Conservation (phyloP, 2,888 invertebrate genomes). For the Ramazzottius varieornatus region DNA sequence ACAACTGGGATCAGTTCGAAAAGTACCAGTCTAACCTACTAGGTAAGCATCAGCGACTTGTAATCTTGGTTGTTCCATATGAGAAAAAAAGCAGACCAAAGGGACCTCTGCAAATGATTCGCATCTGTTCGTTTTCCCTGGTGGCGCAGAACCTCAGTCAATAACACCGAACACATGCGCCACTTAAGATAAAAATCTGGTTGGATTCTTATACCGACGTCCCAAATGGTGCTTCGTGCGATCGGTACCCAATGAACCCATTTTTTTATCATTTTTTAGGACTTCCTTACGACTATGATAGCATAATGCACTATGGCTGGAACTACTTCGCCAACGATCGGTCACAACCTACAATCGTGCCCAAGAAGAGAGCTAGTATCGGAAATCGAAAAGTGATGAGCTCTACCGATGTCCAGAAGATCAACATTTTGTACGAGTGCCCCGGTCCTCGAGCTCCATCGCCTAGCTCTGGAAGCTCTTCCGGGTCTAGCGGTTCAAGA, state of each 20-base stretch:
- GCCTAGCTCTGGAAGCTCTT: background rate
- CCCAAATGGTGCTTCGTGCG: too few species aligned
- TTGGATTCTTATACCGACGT: too few species aligned
- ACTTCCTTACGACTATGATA: background rate
- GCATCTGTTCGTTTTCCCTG: too few species aligned
- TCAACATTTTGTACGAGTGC: background rate
- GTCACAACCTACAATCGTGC: background rate
- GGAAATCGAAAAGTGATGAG: background rate
- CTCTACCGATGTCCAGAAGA: background rate
- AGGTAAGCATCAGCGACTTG: too few species aligned
- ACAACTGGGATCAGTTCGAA: background rate
- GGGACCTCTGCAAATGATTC: too few species aligned
- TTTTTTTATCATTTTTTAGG: too few species aligned
- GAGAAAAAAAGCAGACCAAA: too few species aligned
- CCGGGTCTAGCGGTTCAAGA: background rate
- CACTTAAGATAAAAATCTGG: too few species aligned
- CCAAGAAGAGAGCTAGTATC: background rate
- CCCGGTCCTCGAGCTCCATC: background rate
- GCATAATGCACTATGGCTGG: slow-evolving; percentile 2
- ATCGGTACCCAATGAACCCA: too few species aligned
- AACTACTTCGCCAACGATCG: background rate
- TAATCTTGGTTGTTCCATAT: too few species aligned
- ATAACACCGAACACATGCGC: too few species aligned
- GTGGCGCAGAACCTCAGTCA: too few species aligned
- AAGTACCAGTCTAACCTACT: background rate